Conservation (phyloP, 2,113 vertebrate genomes). For the Heterocephalus glaber region DNA sequence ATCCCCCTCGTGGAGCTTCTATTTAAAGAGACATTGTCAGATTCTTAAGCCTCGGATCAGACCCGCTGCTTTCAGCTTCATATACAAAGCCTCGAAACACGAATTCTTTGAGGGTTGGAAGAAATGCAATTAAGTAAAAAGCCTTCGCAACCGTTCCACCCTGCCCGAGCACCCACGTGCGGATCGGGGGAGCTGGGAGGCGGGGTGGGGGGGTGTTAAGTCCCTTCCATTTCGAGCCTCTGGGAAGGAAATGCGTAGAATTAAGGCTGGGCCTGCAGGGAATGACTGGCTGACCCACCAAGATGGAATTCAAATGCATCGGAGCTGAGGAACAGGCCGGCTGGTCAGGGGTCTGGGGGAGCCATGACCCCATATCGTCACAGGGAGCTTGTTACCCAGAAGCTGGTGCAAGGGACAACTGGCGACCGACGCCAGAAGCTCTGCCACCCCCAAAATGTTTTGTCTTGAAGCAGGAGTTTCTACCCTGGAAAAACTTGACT, state of each 20-base stretch:
- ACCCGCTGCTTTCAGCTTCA: slow-evolving; percentile 77
- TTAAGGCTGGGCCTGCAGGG: neutral
- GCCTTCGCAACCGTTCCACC: slow-evolving; percentile 60
- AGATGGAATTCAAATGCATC: neutral
- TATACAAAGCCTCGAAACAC: slow-evolving; percentile 74
- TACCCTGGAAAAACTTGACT: neutral
- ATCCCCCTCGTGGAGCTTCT: slow-evolving; percentile 79
- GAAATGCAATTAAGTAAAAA: slow-evolving; percentile 77
- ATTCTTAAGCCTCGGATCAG: slow-evolving; percentile 78
- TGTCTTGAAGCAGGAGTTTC: slow-evolving; percentile 31
- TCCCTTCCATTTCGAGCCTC: slow-evolving; percentile 59
- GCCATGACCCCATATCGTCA: neutral
- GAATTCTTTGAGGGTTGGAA: slow-evolving; percentile 71
- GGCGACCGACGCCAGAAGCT: neutral
- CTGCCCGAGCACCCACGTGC: slow-evolving; percentile 72
- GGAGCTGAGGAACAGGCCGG: neutral
- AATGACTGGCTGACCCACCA: neutral
- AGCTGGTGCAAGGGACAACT: neutral
- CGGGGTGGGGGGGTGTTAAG: neutral
- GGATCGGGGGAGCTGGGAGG: slow-evolving; percentile 28
- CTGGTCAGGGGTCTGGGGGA: neutral
- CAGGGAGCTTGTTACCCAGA: neutral
- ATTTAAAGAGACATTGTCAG: slow-evolving; percentile 82
- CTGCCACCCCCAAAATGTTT: neutral
- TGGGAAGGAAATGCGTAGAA: slow-evolving; percentile 20